phyloP scores from a whole-genome alignment of 2,888 invertebrate species.

The Thysanoteuthis rhombus region DNA sequence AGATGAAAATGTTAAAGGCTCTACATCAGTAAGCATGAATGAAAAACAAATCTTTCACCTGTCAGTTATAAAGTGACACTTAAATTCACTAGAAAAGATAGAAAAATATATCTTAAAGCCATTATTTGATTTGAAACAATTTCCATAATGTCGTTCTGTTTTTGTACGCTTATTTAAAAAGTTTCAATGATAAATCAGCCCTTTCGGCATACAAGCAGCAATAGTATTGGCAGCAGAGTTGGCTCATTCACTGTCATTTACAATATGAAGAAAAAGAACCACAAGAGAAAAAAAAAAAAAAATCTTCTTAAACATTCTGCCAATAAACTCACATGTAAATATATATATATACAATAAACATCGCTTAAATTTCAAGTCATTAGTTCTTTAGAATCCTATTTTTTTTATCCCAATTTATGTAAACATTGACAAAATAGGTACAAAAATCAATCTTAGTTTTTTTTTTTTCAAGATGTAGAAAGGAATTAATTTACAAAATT shows the following conservation, averaged over 20 bases:
- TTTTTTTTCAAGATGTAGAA: background rate
- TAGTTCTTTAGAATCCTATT: too few species aligned
- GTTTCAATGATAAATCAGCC: background rate
- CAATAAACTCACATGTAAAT: background rate
- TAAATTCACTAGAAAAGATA: background rate
- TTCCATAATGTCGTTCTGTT: background rate
- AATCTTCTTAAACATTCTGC: background rate
- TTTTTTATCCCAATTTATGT: background rate
- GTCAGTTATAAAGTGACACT: background rate
- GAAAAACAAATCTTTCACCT: background rate
- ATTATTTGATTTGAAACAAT: background rate
- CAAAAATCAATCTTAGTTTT: background rate
- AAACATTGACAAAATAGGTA: background rate
- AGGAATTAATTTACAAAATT: background rate
- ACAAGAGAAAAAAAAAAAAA: too few species aligned
- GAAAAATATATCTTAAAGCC: slow-evolving; percentile 12
- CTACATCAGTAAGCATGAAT: too few species aligned
- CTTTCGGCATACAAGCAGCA: background rate
- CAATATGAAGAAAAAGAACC: too few species aligned
- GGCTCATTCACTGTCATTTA: background rate
- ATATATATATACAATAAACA: too few species aligned
- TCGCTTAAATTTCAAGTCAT: too few species aligned
- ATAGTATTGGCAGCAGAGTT: background rate
- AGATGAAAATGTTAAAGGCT: background rate
- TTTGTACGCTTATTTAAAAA: background rate